These are phyloP conservation scores for Calidris pygmaea DNA, from an alignment of 2,113 vertebrate species.

Conservation along the genomic window DNA sequence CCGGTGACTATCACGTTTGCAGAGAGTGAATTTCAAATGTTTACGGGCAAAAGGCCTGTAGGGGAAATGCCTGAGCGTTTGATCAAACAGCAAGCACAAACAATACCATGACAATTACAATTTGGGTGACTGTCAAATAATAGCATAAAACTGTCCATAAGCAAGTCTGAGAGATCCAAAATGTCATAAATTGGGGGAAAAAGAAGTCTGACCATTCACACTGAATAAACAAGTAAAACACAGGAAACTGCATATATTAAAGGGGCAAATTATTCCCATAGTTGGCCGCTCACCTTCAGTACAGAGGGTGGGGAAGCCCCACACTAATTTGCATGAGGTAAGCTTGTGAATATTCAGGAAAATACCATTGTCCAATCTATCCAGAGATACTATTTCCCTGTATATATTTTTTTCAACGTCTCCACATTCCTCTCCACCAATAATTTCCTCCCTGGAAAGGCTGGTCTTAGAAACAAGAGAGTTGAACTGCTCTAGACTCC, in stretches of 20 bases:
- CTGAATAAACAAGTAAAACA: neutral
- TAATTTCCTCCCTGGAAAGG: neutral
- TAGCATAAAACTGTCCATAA: neutral
- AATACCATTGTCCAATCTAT: neutral
- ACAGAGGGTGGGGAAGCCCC: neutral
- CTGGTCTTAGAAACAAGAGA: neutral
- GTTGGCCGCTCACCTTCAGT: neutral
- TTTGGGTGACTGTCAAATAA: neutral
- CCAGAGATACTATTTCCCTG: neutral
- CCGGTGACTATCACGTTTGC: neutral
- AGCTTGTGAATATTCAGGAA: neutral
- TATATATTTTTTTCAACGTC: accelerated
- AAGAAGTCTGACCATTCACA: neutral
- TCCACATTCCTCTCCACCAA: neutral
- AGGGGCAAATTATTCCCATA: neutral
- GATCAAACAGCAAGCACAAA: neutral
- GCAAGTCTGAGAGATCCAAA: neutral
- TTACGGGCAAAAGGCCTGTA: neutral
- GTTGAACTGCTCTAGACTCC: neutral
- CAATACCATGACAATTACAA: neutral
- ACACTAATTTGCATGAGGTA: neutral
- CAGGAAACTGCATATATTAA: neutral
- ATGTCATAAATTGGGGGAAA: neutral
- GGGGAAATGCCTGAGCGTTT: neutral
- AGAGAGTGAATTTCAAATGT: neutral